Conservation (phyloP, 92 coral and sea anemone species). For the Zoanthus solanderi region DNA sequence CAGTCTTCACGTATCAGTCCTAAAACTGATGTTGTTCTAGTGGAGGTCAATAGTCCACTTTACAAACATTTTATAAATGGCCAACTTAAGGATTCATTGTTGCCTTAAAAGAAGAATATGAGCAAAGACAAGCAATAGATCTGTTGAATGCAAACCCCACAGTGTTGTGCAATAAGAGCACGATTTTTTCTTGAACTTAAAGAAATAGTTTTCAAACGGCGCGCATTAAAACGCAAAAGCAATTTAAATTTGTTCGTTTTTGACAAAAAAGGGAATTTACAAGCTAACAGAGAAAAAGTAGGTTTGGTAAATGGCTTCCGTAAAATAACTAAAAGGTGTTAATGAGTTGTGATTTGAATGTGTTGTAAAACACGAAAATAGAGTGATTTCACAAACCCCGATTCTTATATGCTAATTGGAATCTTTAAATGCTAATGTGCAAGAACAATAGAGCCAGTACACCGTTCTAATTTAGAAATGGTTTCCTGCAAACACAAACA, state of each 20-base stretch:
- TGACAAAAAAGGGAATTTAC: too few relatives aligned
- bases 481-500: too few relatives aligned
- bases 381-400: too few relatives aligned
- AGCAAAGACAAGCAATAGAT: background rate
- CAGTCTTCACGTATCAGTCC: background rate
- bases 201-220: background rate
- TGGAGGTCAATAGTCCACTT: background rate
- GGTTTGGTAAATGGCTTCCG: background rate
- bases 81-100: background rate
- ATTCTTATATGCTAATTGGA: too few relatives aligned
- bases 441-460: too few relatives aligned
- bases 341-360: background rate
- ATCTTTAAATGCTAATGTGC: too few relatives aligned
- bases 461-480: too few relatives aligned
- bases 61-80: background rate
- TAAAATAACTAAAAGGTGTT: background rate
- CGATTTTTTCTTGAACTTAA: background rate
- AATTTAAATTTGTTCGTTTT: background rate
- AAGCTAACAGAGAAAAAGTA: background rate
- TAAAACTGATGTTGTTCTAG: background rate
- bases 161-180: background rate
- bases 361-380: background rate
- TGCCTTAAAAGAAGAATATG: background rate
- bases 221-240: background rate
- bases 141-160: background rate